Conservation (phyloP, 2,113 vertebrate genomes). For the Rissa tridactyla region DNA sequence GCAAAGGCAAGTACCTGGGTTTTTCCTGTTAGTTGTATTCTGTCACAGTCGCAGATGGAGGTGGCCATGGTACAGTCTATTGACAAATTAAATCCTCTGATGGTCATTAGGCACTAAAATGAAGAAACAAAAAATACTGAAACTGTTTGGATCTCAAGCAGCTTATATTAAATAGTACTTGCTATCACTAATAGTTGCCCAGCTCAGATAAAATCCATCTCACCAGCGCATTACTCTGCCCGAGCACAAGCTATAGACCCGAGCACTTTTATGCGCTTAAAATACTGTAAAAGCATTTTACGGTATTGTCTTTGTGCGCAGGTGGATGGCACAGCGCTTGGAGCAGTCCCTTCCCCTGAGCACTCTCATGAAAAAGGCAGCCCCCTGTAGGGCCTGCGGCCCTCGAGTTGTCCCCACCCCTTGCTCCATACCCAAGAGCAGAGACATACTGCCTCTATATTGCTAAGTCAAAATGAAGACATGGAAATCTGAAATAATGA, state of each 20-base stretch:
- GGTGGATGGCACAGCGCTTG: background rate
- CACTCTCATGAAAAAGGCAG: background rate
- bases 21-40: background rate
- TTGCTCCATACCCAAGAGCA: background rate
- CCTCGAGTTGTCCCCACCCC: background rate
- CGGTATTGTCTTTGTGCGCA: background rate
- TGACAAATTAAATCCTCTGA: background rate
- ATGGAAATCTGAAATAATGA: constrained; percentile 68
- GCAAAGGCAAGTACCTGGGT: background rate
- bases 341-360: background rate
- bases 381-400: background rate
- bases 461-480: constrained; percentile 51
- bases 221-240: background rate
- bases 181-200: background rate
- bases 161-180: background rate
- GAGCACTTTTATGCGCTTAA: background rate
- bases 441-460: background rate
- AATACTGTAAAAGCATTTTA: constrained; percentile 2
- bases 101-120: background rate
- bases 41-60: background rate
- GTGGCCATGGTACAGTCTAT: background rate
- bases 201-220: background rate
- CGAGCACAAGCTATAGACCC: background rate
- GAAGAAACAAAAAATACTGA: background rate
- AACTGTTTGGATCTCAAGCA: background rate